Percentiles rank a stretch among this genome's conserved stretches.
Evolutionary conservation across 1,140 invertebrate genomes (phyloP).

Genomic region (Achroia grisella): DNA sequence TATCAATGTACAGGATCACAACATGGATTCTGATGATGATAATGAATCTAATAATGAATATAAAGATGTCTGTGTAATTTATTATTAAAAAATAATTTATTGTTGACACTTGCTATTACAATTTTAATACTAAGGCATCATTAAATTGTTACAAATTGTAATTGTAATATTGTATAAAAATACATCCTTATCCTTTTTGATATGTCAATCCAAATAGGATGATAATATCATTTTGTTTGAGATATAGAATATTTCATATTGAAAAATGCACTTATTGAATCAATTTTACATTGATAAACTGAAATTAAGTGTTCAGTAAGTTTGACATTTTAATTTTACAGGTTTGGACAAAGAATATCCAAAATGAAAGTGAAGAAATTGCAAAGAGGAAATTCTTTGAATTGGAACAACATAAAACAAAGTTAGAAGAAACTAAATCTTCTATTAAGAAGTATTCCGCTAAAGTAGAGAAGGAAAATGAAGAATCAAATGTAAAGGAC

Average conservation of each 20-base stretch:
- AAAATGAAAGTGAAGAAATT: constrained; percentile 54
- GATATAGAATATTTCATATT: too few relatives aligned
- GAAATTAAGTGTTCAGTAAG: constrained; percentile 1
- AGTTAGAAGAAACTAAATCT: constrained; percentile 72
- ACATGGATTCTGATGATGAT: constrained; percentile 31
- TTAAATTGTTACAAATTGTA: too few relatives aligned
- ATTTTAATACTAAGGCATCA: too few relatives aligned
- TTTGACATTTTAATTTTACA: constrained; percentile 10
- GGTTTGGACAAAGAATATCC: constrained; percentile 50
- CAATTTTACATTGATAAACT: too few relatives aligned
- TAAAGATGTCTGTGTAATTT: constrained; percentile 44
- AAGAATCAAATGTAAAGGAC: constrained; percentile 64
- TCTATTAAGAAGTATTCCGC: constrained; percentile 67
- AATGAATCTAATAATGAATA: constrained; percentile 34
- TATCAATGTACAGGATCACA: constrained; percentile 4
- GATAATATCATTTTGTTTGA: too few relatives aligned
- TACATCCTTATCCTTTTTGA: too few relatives aligned
- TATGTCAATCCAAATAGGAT: too few relatives aligned
- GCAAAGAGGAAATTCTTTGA: constrained; percentile 64
- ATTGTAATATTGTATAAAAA: too few relatives aligned
- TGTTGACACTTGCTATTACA: too few relatives aligned
- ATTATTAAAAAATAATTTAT: not conserved
- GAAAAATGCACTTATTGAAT: too few relatives aligned
- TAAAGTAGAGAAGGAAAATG: constrained; percentile 33
- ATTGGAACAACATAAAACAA: constrained; percentile 63